Conservation (phyloP, 2,113 vertebrate species). For the Natator depressus region DNA sequence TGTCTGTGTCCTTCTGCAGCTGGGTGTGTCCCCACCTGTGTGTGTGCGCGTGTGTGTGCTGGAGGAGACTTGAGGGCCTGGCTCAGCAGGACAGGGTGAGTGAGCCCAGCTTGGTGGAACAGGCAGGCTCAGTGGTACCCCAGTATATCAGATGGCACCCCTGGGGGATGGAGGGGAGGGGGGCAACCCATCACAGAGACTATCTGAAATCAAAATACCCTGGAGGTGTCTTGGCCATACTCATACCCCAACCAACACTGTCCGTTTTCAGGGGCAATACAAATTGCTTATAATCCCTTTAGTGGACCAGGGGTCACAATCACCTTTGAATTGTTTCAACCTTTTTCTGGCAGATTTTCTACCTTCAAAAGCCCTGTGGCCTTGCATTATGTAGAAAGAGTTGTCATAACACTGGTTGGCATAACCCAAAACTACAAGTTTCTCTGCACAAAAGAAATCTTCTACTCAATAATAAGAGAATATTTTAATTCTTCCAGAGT, state of each 20-base stretch:
- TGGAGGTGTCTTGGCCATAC: neutral
- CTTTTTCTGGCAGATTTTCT: neutral
- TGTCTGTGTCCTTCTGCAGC: too few relatives aligned
- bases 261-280: fast-evolving
- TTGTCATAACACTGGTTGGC: neutral
- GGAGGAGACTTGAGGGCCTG: too few relatives aligned
- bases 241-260: neutral
- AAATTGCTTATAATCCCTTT: neutral
- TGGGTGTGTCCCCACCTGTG: too few relatives aligned
- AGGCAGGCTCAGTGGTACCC: too few relatives aligned
- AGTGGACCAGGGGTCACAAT: neutral
- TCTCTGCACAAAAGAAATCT: neutral
- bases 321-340: neutral
- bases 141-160: too few relatives aligned
- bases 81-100: too few relatives aligned
- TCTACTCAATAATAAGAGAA: neutral
- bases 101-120: too few relatives aligned
- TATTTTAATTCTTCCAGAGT: neutral
- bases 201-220: neutral
- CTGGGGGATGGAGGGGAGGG: too few relatives aligned
- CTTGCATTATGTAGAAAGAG: neutral
- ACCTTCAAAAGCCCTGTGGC: neutral
- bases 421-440: neutral
- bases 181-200: too few relatives aligned
- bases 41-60: too few relatives aligned